phyloP scores from a whole-genome alignment of 2,797 vertebrate genomes.

The Botia almorhae region DNA sequence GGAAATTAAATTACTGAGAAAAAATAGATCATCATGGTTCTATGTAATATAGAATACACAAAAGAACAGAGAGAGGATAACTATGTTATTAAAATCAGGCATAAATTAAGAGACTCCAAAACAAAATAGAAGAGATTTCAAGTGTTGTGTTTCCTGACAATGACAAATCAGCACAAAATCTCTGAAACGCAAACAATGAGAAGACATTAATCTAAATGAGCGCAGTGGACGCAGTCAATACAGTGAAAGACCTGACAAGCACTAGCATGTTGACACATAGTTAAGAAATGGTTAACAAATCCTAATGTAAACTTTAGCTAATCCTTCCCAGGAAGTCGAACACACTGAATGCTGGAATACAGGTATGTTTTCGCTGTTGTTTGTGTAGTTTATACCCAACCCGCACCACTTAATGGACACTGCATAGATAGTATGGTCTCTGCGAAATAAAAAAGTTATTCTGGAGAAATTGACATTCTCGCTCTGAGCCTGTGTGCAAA shows the following conservation, averaged over 20 bases:
- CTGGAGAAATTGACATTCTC: constrained; percentile 11
- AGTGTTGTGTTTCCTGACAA: constrained; percentile 11
- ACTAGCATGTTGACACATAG: constrained; percentile 54
- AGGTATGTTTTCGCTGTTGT: constrained; percentile 29
- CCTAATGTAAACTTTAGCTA: constrained; percentile 50
- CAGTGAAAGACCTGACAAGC: constrained; percentile 53
- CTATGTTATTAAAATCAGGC: not conserved
- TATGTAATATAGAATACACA: not conserved
- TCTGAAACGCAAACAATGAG: constrained; percentile 31
- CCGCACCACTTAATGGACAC: constrained; percentile 39
- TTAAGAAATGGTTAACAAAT: constrained; percentile 60
- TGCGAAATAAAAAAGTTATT: constrained; percentile 20
- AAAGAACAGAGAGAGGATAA: not conserved
- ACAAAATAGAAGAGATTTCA: constrained; percentile 12
- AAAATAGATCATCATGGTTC: not conserved
- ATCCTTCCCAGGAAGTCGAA: constrained; percentile 58
- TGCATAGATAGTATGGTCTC: constrained; percentile 26
- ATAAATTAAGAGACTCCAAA: not conserved
- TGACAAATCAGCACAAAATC: constrained; percentile 11
- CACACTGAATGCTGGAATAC: constrained; percentile 44
- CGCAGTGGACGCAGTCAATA: constrained; percentile 35
- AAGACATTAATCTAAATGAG: constrained; percentile 24
- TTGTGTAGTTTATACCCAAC: constrained; percentile 42
- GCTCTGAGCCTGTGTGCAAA: not conserved
- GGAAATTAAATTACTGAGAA: not conserved